These are phyloP conservation scores for Nothura maculosa DNA, from an alignment of 2,797 vertebrate genomes.

Conservation along the genomic window DNA sequence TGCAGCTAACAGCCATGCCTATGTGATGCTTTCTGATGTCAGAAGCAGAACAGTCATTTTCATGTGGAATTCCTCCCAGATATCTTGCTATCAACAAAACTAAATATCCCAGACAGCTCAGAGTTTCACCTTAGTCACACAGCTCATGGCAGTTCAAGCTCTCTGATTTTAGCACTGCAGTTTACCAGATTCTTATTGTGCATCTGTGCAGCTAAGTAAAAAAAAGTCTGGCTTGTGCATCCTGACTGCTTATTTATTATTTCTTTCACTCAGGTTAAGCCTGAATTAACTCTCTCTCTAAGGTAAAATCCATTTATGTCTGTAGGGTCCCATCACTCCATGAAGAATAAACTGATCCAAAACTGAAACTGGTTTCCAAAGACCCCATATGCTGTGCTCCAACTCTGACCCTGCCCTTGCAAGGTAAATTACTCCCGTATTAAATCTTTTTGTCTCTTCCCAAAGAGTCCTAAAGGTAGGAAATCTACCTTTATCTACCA, in stretches of 20 bases:
- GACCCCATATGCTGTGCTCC: not conserved
- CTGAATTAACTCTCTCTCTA: not conserved
- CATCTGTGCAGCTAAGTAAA: not conserved
- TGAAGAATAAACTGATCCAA: not conserved
- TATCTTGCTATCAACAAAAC: not conserved
- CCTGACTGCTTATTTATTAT: not conserved
- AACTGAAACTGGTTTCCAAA: too few species aligned
- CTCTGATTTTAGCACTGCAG: not conserved
- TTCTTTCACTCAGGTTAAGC: not conserved
- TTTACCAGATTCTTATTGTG: not conserved
- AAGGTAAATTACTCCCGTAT: not conserved
- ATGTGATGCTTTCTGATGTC: rapidly evolving
- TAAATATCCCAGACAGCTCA: not conserved
- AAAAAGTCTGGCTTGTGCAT: not conserved
- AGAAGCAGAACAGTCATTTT: not conserved
- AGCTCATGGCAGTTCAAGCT: not conserved
- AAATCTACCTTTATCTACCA: not conserved
- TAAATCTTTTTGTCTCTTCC: not conserved
- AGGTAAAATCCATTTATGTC: not conserved
- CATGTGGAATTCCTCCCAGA: not conserved
- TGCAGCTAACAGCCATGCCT: not conserved
- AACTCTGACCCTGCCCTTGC: not conserved
- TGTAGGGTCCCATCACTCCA: not conserved
- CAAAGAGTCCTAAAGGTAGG: not conserved
- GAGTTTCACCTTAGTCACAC: not conserved